Evolutionary conservation across 2,888 invertebrate genomes (phyloP).

Genomic region (Galerucella calmariensis): DNA sequence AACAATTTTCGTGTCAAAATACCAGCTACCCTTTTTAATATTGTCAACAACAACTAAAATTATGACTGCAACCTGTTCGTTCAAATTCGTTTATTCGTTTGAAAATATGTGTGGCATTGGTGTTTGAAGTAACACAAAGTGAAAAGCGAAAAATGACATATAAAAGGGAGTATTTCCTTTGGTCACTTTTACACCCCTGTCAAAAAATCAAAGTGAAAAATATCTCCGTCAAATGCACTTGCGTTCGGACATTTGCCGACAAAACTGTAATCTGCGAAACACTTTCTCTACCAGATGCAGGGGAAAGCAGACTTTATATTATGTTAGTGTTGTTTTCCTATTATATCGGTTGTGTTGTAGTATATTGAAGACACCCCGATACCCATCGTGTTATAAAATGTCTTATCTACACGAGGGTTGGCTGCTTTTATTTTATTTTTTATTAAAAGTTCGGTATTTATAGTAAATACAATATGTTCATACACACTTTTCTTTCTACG

Average conservation of each 20-base stretch:
- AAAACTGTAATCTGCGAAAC: conserved; percentile 45
- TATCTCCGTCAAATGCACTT: conserved; percentile 63
- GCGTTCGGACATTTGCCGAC: conserved; percentile 50
- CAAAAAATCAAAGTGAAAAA: conserved; percentile 64
- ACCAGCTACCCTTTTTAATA: no score
- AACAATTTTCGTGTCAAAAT: no score
- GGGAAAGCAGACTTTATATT: conserved; percentile 39
- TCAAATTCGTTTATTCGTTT: conserved; percentile 11
- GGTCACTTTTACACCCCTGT: conserved; percentile 62
- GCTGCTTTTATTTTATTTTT: no score
- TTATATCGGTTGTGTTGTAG: conserved; percentile 23
- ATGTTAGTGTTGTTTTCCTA: conserved; percentile 40
- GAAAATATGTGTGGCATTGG: conserved; percentile 26
- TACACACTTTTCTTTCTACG: no score
- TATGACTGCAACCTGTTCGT: neutral
- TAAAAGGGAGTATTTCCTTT: conserved; percentile 52
- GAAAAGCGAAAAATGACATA: conserved; percentile 42
- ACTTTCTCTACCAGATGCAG: conserved; percentile 36
- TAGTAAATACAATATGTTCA: no score
- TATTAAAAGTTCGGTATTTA: no score
- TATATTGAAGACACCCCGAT: neutral
- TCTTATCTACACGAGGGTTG: no score
- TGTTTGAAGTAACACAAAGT: conserved; percentile 36
- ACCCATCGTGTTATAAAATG: no score
- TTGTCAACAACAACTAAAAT: no score